phyloP scores from a whole-genome alignment of 2,113 vertebrate species.

The Salminus brasiliensis region DNA sequence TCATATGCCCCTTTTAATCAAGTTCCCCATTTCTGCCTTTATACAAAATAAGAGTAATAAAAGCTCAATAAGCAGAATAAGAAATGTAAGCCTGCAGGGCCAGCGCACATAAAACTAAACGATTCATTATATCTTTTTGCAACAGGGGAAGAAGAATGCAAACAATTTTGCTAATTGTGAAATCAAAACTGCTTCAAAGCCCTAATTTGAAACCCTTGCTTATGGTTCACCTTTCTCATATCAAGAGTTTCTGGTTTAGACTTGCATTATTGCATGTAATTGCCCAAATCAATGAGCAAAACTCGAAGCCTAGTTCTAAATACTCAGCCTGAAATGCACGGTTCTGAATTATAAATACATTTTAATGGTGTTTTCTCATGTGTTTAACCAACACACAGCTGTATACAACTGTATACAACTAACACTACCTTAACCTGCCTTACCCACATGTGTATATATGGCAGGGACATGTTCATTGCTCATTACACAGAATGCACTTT shows the following conservation, averaged over 20 bases:
- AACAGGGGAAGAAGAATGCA: neutral
- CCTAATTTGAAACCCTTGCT: neutral
- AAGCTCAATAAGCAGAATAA: constrained; percentile 18
- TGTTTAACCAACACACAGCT: no score
- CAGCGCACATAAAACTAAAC: neutral
- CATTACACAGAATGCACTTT: neutral
- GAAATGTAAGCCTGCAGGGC: constrained; percentile 7
- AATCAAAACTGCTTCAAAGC: neutral
- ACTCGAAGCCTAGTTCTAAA: neutral
- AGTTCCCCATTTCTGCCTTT: constrained; percentile 25
- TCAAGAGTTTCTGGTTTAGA: neutral
- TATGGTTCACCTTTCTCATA: neutral
- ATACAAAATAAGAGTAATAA: constrained; percentile 22
- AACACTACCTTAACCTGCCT: neutral
- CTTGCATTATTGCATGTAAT: neutral
- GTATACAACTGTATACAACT: neutral
- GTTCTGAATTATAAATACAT: no score
- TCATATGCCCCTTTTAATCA: constrained; percentile 18
- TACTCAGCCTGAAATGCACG: neutral
- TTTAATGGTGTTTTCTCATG: no score
- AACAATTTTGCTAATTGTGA: neutral
- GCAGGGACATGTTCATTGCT: neutral
- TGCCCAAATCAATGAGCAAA: neutral
- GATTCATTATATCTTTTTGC: constrained; percentile 2
- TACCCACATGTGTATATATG: neutral